Percentiles rank a stretch among this genome's conserved stretches.
Conservation (phyloP, 2,888 invertebrate genomes). For the Entomobrya multifasciata region DNA sequence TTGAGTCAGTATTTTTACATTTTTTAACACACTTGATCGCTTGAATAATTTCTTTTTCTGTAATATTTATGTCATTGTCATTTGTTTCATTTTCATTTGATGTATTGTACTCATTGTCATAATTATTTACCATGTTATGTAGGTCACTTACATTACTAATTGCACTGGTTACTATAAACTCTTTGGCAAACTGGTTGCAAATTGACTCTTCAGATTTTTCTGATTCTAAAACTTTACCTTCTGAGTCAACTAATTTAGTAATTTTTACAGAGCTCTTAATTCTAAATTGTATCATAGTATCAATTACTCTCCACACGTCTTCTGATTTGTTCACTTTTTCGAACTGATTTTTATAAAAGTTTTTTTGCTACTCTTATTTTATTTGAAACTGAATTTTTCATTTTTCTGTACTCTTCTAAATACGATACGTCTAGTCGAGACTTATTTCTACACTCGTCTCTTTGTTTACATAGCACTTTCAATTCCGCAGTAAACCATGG, state of each 20-base stretch:
- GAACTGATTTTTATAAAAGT: neutral
- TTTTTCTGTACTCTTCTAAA: neutral
- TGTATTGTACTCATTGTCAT: too few relatives aligned
- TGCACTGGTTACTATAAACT: neutral
- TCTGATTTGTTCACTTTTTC: neutral
- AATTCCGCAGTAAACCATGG: conserved; percentile 32
- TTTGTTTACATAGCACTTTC: neutral
- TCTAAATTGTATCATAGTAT: neutral
- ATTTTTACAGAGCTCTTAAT: neutral
- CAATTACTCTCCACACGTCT: too few relatives aligned
- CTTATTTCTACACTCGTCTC: neutral
- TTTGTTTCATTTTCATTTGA: too few relatives aligned
- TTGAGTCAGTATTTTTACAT: conserved; percentile 11
- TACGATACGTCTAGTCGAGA: neutral
- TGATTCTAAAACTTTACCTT: neutral
- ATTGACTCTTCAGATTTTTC: neutral
- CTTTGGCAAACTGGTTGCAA: neutral
- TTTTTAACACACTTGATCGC: neutral
- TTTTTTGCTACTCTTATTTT: neutral
- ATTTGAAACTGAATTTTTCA: neutral
- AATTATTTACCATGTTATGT: neutral
- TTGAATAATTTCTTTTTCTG: neutral
- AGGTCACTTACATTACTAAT: neutral
- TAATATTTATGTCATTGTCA: neutral
- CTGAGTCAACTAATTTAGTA: neutral